These are phyloP conservation scores for Anguilla japonica DNA, from an alignment of 2,113 vertebrate species.

Conservation along the genomic window DNA sequence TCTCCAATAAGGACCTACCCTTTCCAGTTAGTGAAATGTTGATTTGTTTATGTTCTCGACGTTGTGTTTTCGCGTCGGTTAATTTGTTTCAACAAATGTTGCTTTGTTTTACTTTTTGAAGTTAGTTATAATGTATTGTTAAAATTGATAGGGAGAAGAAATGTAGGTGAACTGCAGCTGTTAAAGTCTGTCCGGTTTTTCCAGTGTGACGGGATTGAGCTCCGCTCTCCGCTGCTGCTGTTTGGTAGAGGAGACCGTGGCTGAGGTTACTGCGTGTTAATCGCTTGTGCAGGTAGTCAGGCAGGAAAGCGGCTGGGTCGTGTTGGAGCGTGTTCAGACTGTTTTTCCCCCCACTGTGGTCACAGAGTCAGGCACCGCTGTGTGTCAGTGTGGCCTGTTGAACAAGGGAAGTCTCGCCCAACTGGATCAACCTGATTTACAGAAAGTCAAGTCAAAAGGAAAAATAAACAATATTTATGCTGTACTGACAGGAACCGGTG, in stretches of 20 bases:
- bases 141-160: not conserved
- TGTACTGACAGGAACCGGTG: not conserved
- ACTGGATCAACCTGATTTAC: not conserved
- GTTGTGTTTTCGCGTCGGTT: too few relatives aligned
- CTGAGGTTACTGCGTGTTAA: not conserved
- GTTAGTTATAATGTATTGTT: too few relatives aligned
- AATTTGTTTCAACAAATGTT: too few relatives aligned
- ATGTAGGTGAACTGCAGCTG: not conserved
- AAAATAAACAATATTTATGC: not conserved
- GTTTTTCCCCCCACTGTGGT: not conserved
- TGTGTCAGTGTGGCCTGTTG: not conserved
- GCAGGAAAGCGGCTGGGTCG: constrained; percentile 26
- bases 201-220: not conserved
- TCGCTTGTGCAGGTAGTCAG: not conserved
- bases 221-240: not conserved
- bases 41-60: too few relatives aligned
- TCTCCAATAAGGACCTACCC: too few relatives aligned
- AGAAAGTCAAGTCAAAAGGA: not conserved
- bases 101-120: too few relatives aligned
- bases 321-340: constrained; percentile 47
- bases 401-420: not conserved
- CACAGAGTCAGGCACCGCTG: not conserved
- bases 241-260: not conserved
- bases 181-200: not conserved
- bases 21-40: too few relatives aligned